Conservation (phyloP, 2,797 vertebrate genomes). For the Siniperca scherzeri region DNA sequence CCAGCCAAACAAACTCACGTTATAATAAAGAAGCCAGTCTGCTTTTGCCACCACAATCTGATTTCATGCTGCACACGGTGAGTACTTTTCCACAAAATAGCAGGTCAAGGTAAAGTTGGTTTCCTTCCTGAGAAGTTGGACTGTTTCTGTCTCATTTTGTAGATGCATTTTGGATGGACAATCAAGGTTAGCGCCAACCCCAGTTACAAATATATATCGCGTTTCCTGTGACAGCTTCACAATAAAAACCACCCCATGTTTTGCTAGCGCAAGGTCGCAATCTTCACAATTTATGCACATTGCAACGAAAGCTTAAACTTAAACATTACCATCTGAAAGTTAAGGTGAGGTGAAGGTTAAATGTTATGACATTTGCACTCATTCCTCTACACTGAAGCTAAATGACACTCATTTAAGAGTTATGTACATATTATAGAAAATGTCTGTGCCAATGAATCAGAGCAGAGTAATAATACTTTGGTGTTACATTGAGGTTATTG, state of each 20-base stretch:
- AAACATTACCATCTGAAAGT: neutral
- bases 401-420: conserved; percentile 6
- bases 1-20: neutral
- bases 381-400: conserved; percentile 1
- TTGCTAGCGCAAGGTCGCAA: neutral
- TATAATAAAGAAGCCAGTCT: neutral
- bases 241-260: neutral
- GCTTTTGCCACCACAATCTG: neutral
- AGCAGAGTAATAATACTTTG: neutral
- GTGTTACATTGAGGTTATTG: neutral
- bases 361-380: conserved; percentile 4
- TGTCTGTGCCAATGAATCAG: neutral
- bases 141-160: neutral
- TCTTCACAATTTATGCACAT: too few relatives aligned
- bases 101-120: neutral
- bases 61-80: neutral
- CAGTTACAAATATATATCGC: neutral
- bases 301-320: neutral
- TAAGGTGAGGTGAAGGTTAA: conserved; percentile 3
- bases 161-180: neutral
- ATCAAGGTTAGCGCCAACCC: neutral
- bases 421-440: neutral
- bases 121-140: neutral
- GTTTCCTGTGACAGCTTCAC: neutral
- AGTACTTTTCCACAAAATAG: neutral